Evolutionary conservation across 1,140 invertebrate species (phyloP).

Genomic region (Drosophila guanche): DNA sequence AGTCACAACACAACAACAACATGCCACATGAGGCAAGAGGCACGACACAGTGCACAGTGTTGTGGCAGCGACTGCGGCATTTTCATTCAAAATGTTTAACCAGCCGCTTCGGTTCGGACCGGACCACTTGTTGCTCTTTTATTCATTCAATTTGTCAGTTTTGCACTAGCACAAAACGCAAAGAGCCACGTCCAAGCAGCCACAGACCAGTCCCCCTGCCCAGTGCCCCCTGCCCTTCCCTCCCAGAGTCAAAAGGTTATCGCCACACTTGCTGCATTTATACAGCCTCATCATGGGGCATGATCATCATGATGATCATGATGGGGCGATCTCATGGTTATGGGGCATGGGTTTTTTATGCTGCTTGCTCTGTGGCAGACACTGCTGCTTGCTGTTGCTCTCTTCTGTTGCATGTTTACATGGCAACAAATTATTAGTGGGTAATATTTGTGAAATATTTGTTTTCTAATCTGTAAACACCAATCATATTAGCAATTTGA

Average conservation of each 20-base stretch:
- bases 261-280: conserved; percentile 76
- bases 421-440: conserved; percentile 77
- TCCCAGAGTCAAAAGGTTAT: conserved; percentile 82
- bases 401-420: conserved; percentile 52
- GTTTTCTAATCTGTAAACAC: conserved; percentile 84
- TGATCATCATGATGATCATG: conserved; percentile 44
- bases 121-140: conserved; percentile 83
- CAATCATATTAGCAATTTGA: conserved; percentile 84
- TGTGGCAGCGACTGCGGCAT: conserved; percentile 52
- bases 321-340: conserved; percentile 34
- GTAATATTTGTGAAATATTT: conserved; percentile 84
- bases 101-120: conserved; percentile 43
- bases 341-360: no score
- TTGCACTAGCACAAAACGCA: conserved; percentile 62
- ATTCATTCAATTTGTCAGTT: conserved; percentile 84
- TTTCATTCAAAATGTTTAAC: conserved; percentile 81
- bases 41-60: conserved; percentile 5
- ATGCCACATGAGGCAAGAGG: conserved; percentile 44
- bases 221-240: conserved; percentile 13
- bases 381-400: conserved; percentile 28
- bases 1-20: conserved; percentile 11
- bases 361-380: conserved; percentile 3
- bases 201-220: conserved; percentile 5
- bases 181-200: background rate
- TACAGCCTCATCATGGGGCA: conserved; percentile 59